Base-by-base conservation (phyloP, 2,888 invertebrate species). In the Lampropteryx suffumata region DNA sequence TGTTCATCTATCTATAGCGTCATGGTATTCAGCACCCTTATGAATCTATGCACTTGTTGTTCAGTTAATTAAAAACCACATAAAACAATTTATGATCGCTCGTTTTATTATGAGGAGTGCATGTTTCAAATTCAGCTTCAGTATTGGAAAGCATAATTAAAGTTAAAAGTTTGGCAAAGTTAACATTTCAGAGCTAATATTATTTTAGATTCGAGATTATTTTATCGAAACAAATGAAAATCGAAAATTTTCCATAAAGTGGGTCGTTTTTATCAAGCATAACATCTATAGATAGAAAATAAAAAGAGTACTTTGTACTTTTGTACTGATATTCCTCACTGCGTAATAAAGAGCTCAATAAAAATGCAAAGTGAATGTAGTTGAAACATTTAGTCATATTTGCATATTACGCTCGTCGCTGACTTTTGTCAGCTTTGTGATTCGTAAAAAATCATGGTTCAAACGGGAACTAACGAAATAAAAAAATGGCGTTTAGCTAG, bases 291-390 rank as follows among this genome's bases (percentile, higher is more conserved):
- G 17, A n/a, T 11, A 35, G 13, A 14, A 37, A 30, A 11, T n/a
- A n/a, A n/a, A 33, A 33, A 7, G 7, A 3, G 5, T 24, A 17
- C 10, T 33, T 11, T 2, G 12, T 44, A 24, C 12, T 32, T 34
- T 43, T 9, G 26, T 33, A 26, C 7, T 7, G 24, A 7, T 33
- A 29, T 34, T 50, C 40, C 28, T 29, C 29, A 40, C 39, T 34
- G 44, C 57, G 55, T 64, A 68, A 70, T 64, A 61, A 67, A 68
- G 62, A 64, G 58, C 68, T 61, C 67, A 59, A 72, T 74, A 61
- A 69, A 71, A 75, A 76, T 76, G 71, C 69, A 73, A 73, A 72
- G 61, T 63, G 64, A 67, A 71, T 73, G 65, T 70, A 69, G 72
- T 71, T 64, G 67, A 69, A 74, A 71, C 68, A 71, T 72, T 71